Conservation (phyloP, 2,888 invertebrate species). For the Ametastegia equiseti region DNA sequence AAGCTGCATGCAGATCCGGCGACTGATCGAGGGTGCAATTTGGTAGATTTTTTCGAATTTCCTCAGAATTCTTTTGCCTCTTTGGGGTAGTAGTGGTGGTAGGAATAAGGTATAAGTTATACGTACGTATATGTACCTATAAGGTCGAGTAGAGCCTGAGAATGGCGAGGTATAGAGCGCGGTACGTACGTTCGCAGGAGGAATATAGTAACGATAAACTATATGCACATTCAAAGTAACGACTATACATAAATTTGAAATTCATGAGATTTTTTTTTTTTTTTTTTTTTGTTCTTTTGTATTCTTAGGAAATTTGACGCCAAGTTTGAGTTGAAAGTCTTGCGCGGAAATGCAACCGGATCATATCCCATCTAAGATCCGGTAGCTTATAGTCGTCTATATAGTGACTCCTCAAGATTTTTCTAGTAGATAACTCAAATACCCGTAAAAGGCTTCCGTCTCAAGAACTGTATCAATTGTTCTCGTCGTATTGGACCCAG, state of each 20-base stretch:
- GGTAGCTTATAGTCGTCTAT: not conserved
- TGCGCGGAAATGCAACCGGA: constrained; percentile 11
- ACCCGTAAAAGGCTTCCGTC: constrained; percentile 29
- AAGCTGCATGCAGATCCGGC: not conserved
- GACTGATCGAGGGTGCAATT: constrained; percentile 36
- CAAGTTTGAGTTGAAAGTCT: constrained; percentile 9
- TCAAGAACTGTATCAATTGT: constrained; percentile 39
- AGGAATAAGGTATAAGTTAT: too few species aligned
- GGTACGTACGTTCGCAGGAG: not conserved
- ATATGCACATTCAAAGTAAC: constrained; percentile 42
- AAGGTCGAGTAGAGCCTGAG: not conserved
- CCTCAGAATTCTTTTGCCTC: not conserved
- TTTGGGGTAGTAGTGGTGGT: too few species aligned
- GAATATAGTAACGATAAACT: constrained; percentile 29
- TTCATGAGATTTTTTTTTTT: constrained; percentile 29
- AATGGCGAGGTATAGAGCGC: not conserved
- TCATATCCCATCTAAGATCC: not conserved
- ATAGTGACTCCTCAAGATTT: constrained; percentile 24
- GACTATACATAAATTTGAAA: constrained; percentile 44
- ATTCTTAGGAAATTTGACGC: constrained; percentile 4
- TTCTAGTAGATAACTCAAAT: constrained; percentile 35
- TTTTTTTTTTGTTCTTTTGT: not conserved
- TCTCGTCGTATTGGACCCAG: not conserved
- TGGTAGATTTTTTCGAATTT: not conserved
- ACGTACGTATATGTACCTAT: too few species aligned